A percentile compares a stretch with the other conserved stretches of the same genome.
Conservation (phyloP, 2,888 invertebrate species). For the Drosophila falleni region DNA sequence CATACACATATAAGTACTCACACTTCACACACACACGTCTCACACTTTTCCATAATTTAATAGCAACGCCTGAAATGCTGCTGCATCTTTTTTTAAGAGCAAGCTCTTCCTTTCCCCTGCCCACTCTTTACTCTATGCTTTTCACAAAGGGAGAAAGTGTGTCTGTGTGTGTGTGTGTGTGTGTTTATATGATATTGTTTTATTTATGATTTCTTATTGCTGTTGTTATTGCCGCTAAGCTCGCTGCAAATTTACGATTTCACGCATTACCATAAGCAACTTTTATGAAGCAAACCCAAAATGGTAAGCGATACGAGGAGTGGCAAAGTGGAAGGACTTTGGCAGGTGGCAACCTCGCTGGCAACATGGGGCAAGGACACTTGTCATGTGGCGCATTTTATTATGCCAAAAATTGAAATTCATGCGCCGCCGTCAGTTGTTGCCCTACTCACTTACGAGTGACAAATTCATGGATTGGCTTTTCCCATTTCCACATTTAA, state of each 20-base stretch:
- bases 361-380: conserved; percentile 26
- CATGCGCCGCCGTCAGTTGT: conserved; percentile 44
- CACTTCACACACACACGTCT: background rate
- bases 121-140: background rate
- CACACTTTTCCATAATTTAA: conserved; percentile 32
- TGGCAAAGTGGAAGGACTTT: background rate
- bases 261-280: conserved; percentile 72
- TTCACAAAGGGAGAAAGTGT: background rate
- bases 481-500: conserved; percentile 11
- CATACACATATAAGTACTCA: conserved; percentile 3
- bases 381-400: conserved; percentile 49
- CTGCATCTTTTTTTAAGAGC: conserved; percentile 33
- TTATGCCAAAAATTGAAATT: conserved; percentile 70
- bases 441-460: conserved; percentile 54
- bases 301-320: conserved; percentile 4
- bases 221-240: conserved; percentile 57
- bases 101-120: background rate
- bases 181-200: conserved; percentile 73
- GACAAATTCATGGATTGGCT: conserved; percentile 56
- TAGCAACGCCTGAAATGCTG: conserved; percentile 45
- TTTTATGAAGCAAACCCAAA: conserved; percentile 45
- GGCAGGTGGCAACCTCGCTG: background rate
- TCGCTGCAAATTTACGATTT: conserved; percentile 69
- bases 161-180: conserved; percentile 27
- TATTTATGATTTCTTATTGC: conserved; percentile 76